Evolutionary conservation across 2,113 vertebrate species (phyloP).

Genomic region (Paratilapia polleni): DNA sequence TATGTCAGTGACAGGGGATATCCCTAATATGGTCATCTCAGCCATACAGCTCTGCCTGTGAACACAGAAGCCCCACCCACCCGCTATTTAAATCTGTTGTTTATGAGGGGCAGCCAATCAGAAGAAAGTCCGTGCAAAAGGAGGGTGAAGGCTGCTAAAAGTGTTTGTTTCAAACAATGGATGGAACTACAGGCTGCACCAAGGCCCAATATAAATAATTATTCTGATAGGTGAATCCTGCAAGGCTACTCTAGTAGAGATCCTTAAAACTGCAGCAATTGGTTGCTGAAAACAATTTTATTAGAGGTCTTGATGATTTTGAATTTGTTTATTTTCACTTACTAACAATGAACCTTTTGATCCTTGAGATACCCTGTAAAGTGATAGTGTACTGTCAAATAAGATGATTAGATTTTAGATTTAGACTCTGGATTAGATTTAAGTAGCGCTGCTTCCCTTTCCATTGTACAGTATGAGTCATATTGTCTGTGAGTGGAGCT

Average conservation of each 20-base stretch:
- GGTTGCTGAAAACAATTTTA: background rate
- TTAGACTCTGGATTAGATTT: background rate
- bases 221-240: background rate
- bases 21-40: too few species aligned
- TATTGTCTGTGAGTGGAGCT: slow-evolving; percentile 24
- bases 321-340: background rate
- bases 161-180: fast-evolving
- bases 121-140: background rate
- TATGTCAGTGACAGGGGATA: too few species aligned
- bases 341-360: background rate
- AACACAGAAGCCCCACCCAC: background rate
- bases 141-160: background rate
- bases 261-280: background rate
- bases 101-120: background rate
- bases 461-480: background rate
- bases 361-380: background rate
- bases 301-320: background rate
- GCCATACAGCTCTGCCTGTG: fast-evolving
- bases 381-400: background rate
- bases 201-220: background rate
- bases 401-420: background rate
- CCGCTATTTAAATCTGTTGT: fast-evolving
- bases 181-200: background rate
- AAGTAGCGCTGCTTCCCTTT: background rate
- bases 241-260: background rate